phyloP scores from a whole-genome alignment of 2,113 vertebrate genomes.

The Oncorhynchus gorbuscha region DNA sequence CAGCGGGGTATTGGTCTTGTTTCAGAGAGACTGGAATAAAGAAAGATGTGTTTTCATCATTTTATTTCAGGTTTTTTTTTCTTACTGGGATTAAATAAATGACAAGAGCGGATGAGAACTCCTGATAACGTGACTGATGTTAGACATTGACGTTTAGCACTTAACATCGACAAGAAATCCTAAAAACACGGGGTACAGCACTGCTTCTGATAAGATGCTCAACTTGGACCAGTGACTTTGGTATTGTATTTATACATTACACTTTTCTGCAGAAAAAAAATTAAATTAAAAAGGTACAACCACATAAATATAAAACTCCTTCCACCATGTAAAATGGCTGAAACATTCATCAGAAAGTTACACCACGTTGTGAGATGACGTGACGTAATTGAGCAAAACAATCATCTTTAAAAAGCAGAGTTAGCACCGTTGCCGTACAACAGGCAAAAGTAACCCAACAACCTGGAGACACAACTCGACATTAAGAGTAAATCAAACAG shows the following conservation, averaged over 20 bases:
- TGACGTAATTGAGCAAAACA: slow-evolving; percentile 77
- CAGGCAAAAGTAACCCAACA: slow-evolving; percentile 62
- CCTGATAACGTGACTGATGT: slow-evolving; percentile 79
- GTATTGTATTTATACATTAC: slow-evolving; percentile 96
- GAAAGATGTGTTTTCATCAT: slow-evolving; percentile 14
- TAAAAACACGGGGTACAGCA: slow-evolving; percentile 82
- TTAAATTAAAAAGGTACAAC: slow-evolving; percentile 85
- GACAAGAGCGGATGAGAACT: slow-evolving; percentile 77
- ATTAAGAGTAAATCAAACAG: slow-evolving; percentile 46
- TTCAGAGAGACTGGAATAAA: slow-evolving; percentile 25
- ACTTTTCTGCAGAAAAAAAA: slow-evolving; percentile 85
- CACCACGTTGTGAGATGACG: slow-evolving; percentile 77
- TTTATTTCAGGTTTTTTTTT: slow-evolving; percentile 74
- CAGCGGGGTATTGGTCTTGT: background rate
- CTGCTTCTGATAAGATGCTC: slow-evolving; percentile 80
- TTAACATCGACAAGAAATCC: slow-evolving; percentile 74
- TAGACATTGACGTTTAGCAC: slow-evolving; percentile 82
- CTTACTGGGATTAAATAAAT: slow-evolving; percentile 83
- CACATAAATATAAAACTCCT: slow-evolving; percentile 97
- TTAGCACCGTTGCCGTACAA: slow-evolving; percentile 67
- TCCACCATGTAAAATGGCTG: slow-evolving; percentile 88
- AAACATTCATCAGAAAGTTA: slow-evolving; percentile 87
- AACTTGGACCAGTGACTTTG: slow-evolving; percentile 89
- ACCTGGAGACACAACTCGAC: slow-evolving; percentile 66
- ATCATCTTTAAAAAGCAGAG: slow-evolving; percentile 47